Percentiles rank a stretch among this genome's conserved stretches.
These are phyloP conservation scores for Macrobrachium rosenbergii DNA, from an alignment of 1,140 invertebrate species.

Conservation along the genomic window DNA sequence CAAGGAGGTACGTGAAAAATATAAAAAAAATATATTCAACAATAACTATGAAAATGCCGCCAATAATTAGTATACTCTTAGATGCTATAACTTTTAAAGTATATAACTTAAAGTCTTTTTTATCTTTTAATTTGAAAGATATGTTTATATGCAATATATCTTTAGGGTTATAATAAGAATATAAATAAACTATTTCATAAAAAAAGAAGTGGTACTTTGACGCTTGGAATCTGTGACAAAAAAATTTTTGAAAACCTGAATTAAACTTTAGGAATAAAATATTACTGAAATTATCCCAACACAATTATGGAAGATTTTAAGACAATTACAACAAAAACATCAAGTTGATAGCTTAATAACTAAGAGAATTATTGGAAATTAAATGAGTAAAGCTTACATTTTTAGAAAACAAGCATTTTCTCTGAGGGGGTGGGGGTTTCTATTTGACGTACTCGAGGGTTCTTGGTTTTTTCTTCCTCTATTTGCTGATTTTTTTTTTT, in stretches of 20 bases:
- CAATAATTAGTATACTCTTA: background rate
- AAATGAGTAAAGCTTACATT: constrained; percentile 23
- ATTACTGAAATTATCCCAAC: background rate
- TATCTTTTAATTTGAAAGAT: background rate
- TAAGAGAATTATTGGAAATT: background rate
- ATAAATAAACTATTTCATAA: background rate
- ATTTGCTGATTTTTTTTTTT: background rate
- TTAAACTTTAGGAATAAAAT: background rate
- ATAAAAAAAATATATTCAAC: background rate
- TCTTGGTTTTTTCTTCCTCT: background rate
- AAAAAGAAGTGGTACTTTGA: background rate
- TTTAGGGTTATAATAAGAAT: background rate
- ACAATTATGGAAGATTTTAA: background rate
- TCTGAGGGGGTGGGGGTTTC: background rate
- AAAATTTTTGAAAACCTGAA: background rate
- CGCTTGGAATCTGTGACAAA: background rate
- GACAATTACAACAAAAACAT: constrained; percentile 5
- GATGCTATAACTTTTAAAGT: background rate
- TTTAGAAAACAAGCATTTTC: background rate
- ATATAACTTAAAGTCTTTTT: background rate
- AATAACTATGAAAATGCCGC: background rate
- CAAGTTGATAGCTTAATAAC: constrained; percentile 11
- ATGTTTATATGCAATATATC: background rate
- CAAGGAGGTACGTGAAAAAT: constrained; percentile 13
- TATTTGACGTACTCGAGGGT: background rate